Evolutionary conservation across 2,797 vertebrate genomes (phyloP).

Genomic region (Acipenser oxyrinchus): DNA sequence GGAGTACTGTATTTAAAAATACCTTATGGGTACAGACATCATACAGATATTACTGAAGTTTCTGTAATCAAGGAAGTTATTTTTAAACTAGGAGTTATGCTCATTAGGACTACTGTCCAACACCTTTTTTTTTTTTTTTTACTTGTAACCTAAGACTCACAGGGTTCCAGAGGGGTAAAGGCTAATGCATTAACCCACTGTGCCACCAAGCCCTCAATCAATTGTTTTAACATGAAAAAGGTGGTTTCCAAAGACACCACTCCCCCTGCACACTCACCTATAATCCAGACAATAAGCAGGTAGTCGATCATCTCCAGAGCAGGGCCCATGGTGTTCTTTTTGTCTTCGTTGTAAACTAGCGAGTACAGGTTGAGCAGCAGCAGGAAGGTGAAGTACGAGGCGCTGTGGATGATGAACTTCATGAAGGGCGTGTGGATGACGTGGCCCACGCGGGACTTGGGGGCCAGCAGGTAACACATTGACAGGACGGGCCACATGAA

Average conservation of each 20-base stretch:
- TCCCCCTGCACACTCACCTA: conserved; percentile 65
- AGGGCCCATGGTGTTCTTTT: conserved; percentile 93
- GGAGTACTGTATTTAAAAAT: background rate
- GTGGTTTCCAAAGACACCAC: too few relatives aligned
- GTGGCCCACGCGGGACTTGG: conserved; percentile 85
- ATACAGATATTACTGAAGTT: too few relatives aligned
- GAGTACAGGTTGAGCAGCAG: conserved; percentile 93
- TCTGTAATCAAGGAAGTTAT: too few relatives aligned
- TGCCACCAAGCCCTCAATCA: background rate
- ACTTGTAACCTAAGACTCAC: too few relatives aligned
- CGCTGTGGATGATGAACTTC: conserved; percentile 98
- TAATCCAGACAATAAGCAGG: conserved; percentile 93
- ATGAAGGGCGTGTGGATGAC: conserved; percentile 97
- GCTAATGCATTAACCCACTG: background rate
- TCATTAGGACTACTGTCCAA: too few relatives aligned
- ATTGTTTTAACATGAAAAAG: background rate
- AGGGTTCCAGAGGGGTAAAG: too few relatives aligned
- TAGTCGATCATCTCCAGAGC: conserved; percentile 86
- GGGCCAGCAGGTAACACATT: conserved; percentile 88
- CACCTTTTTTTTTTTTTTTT: too few relatives aligned
- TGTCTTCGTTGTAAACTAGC: conserved; percentile 87
- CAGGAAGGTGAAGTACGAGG: conserved; percentile 94
- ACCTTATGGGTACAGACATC: too few relatives aligned
- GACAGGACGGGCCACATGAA: conserved; percentile 93
- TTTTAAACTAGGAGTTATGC: too few relatives aligned